Evolutionary conservation across 2,113 vertebrate species (phyloP).

Genomic region (Malurus cyaneus): DNA sequence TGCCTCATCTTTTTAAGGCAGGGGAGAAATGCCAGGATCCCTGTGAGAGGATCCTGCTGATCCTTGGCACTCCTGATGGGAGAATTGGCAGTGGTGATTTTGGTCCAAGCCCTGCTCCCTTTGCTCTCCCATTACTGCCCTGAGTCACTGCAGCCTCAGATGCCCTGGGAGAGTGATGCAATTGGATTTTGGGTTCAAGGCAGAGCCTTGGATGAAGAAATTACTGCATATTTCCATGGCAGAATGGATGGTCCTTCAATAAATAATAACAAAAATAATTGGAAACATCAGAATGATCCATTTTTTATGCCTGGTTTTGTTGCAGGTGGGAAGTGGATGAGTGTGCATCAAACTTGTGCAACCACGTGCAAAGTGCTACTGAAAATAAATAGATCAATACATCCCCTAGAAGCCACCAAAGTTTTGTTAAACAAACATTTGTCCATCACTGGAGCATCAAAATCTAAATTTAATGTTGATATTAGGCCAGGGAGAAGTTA

Average conservation of each 20-base stretch:
- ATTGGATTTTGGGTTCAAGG: not conserved
- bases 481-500: not conserved
- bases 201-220: not conserved
- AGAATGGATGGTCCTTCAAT: not conserved
- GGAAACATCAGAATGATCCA: rapidly evolving
- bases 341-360: not conserved
- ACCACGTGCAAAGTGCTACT: not conserved
- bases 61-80: not conserved
- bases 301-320: not conserved
- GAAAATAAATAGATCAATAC: not conserved
- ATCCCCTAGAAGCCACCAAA: not conserved
- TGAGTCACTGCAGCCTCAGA: not conserved
- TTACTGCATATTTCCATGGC: rapidly evolving
- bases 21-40: not conserved
- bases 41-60: not conserved
- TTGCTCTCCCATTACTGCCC: not conserved
- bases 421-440: not conserved
- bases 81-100: not conserved
- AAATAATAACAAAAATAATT: too few relatives aligned
- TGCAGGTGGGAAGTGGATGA: not conserved
- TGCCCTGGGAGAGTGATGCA: not conserved
- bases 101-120: not conserved
- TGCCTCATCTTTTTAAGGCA: not conserved
- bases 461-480: not conserved
- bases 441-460: not conserved